Evolutionary conservation across 2,888 invertebrate species (phyloP).

Genomic region (Pseudolycoriella hygida): DNA sequence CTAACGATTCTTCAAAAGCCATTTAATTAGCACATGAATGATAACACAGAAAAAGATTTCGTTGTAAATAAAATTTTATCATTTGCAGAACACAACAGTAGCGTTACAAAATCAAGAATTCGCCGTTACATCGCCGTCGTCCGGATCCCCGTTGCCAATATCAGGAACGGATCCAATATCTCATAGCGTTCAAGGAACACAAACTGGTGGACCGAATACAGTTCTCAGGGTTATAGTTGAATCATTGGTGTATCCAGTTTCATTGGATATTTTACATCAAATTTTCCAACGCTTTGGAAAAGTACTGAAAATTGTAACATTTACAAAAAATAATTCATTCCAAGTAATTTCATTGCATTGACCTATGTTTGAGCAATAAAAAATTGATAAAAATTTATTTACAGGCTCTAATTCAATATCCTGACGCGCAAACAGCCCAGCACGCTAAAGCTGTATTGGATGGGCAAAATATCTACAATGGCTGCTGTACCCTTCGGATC

Average conservation of each 20-base stretch:
- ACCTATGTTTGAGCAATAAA: slow-evolving; percentile 6
- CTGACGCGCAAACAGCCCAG: slow-evolving; percentile 92
- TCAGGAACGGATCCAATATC: slow-evolving; percentile 30
- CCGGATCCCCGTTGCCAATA: slow-evolving; percentile 44
- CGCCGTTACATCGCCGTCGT: slow-evolving; percentile 37
- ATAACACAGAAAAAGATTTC: too few species aligned
- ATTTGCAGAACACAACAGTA: slow-evolving; percentile 59
- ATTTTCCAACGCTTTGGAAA: slow-evolving; percentile 98
- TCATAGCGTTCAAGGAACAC: slow-evolving; percentile 32
- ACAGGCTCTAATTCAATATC: slow-evolving; percentile 98
- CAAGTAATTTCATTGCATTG: slow-evolving; percentile 21
- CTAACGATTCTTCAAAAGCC: too few species aligned
- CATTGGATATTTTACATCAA: slow-evolving; percentile 91
- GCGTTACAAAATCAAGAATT: slow-evolving; percentile 73
- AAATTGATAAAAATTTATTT: slow-evolving; percentile 25
- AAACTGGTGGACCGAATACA: slow-evolving; percentile 73
- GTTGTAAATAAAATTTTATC: too few species aligned
- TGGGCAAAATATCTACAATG: slow-evolving; percentile 98
- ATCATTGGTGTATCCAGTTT: slow-evolving; percentile 96
- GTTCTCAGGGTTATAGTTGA: slow-evolving; percentile 97
- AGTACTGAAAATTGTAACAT: slow-evolving; percentile 98
- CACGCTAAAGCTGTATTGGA: slow-evolving; percentile 92
- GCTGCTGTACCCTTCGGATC: slow-evolving; percentile 96
- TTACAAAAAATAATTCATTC: slow-evolving; percentile 92
- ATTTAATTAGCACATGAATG: too few species aligned